phyloP scores from a whole-genome alignment of 2,888 invertebrate genomes.

The Galeruca laticollis region DNA sequence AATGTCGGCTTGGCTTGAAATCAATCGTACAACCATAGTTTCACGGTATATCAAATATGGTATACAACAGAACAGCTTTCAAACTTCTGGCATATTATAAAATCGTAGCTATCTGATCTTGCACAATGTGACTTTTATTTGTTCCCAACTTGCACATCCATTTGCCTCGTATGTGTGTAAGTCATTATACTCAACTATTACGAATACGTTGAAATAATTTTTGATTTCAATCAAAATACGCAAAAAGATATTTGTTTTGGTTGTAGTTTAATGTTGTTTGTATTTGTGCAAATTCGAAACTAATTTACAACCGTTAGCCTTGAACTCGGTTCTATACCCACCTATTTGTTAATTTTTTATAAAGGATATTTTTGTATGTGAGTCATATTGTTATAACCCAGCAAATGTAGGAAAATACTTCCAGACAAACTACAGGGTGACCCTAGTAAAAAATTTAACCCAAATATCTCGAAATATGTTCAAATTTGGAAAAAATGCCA shows the following conservation, averaged over 20 bases:
- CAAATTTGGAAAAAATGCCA: no score
- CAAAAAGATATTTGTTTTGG: neutral
- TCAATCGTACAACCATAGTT: no score
- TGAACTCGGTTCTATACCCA: slow-evolving; percentile 2
- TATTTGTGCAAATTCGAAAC: slow-evolving; percentile 1
- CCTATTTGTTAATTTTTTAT: slow-evolving; percentile 4
- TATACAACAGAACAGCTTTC: no score
- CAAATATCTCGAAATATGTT: neutral
- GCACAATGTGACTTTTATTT: no score
- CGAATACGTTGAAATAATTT: neutral
- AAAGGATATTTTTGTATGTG: neutral
- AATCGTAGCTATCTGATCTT: no score
- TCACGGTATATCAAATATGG: no score
- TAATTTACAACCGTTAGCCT: neutral
- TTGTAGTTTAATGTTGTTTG: neutral
- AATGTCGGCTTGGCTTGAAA: no score
- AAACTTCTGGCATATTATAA: no score
- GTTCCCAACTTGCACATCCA: no score
- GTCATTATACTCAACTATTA: neutral
- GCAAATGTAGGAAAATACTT: neutral
- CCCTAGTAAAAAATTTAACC: no score
- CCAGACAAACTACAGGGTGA: no score
- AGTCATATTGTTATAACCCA: neutral
- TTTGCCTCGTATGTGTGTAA: no score
- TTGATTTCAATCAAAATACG: neutral